Evolutionary conservation across 2,888 invertebrate species (phyloP).

Genomic region (Meiosimyza decipiens): DNA sequence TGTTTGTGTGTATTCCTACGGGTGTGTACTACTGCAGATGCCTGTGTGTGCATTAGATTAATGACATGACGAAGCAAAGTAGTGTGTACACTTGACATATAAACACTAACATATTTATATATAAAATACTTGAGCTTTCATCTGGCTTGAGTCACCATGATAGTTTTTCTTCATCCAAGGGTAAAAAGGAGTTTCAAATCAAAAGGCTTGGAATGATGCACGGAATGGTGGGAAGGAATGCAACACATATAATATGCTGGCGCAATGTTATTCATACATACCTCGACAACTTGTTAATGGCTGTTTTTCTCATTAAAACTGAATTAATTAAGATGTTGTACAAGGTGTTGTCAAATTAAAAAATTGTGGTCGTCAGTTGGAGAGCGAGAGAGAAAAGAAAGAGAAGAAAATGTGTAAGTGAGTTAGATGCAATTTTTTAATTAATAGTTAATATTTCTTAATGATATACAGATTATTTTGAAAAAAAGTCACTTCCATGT

Average conservation of each 20-base stretch:
- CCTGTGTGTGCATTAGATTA: constrained; percentile 1
- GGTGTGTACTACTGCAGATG: neutral
- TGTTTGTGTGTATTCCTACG: too few species aligned
- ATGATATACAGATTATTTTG: too few species aligned
- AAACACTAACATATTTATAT: too few species aligned
- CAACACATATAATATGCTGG: constrained; percentile 12
- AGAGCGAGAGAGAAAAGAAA: constrained; percentile 1
- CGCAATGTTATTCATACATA: constrained; percentile 51
- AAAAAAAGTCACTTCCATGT: too few species aligned
- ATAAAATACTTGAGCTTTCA: too few species aligned
- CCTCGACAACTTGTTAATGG: constrained; percentile 68
- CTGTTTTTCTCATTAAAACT: constrained; percentile 67
- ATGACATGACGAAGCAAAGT: constrained; percentile 9
- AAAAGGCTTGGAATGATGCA: too few species aligned
- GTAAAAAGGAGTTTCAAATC: too few species aligned
- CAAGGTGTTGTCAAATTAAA: constrained; percentile 28
- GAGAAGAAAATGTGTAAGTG: too few species aligned
- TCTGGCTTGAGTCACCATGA: neutral
- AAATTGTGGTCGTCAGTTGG: constrained; percentile 1
- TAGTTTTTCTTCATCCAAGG: neutral
- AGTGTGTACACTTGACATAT: neutral
- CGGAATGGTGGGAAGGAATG: constrained; percentile 28
- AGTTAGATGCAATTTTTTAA: too few species aligned
- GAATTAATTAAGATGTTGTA: constrained; percentile 57
- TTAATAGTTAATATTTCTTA: too few species aligned